Percentiles rank a stretch among this genome's conserved stretches.
phyloP scores from a whole-genome alignment of 1,140 invertebrate species.

The Papilio aristodemus region DNA sequence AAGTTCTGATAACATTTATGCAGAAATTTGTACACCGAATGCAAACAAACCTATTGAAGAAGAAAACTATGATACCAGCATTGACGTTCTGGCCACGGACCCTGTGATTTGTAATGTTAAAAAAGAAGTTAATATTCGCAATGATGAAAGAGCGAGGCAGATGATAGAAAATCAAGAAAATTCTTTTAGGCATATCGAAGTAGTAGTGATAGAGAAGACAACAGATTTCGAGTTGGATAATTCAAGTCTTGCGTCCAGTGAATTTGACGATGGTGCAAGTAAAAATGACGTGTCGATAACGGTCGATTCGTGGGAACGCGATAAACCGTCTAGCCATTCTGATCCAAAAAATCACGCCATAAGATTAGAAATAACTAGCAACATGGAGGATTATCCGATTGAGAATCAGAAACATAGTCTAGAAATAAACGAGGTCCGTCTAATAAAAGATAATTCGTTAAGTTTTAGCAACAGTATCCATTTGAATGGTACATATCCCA shows the following conservation, averaged over 20 bases:
- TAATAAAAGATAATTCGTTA: conserved; percentile 72
- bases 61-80: conserved; percentile 67
- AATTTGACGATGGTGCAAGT: conserved; percentile 65
- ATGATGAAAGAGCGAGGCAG: conserved; percentile 70
- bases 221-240: conserved; percentile 72
- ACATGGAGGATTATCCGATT: conserved; percentile 69
- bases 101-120: conserved; percentile 76
- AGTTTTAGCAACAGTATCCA: conserved; percentile 79
- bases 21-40: conserved; percentile 81
- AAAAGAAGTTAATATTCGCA: conserved; percentile 71
- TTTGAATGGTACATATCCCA: conserved; percentile 79
- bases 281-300: conserved; percentile 70
- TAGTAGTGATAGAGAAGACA: conserved; percentile 78
- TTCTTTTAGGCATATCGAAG: conserved; percentile 79
- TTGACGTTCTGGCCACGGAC: conserved; percentile 70
- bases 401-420: conserved; percentile 57
- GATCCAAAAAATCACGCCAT: conserved; percentile 73
- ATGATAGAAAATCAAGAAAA: conserved; percentile 71
- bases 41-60: conserved; percentile 63
- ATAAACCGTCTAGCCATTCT: conserved; percentile 49
- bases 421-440: conserved; percentile 59
- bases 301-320: conserved; percentile 71
- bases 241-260: conserved; percentile 68
- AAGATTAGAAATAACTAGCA: conserved; percentile 74
- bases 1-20: conserved; percentile 82